Conservation (phyloP, 2,113 vertebrate species). For the Heterotis niloticus region DNA sequence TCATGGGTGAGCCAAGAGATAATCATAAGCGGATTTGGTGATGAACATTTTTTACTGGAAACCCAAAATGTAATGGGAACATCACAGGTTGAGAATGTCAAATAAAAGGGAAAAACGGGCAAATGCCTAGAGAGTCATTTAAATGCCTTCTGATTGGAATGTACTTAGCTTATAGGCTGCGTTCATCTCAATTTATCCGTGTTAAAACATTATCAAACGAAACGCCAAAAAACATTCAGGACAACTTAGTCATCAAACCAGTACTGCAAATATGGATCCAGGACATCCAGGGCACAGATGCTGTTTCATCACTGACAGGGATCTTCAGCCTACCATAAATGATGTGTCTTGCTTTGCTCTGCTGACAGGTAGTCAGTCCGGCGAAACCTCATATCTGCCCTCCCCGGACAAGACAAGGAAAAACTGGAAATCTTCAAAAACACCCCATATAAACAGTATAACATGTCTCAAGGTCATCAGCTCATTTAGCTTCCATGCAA, state of each 20-base stretch:
- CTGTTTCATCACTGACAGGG: neutral
- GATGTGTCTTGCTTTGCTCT: neutral
- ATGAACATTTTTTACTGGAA: neutral
- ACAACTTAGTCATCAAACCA: too few species aligned
- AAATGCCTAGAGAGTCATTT: constrained; percentile 14
- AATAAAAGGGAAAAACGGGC: constrained; percentile 6
- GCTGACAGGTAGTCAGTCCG: neutral
- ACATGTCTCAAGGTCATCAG: neutral
- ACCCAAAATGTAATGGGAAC: constrained; percentile 1
- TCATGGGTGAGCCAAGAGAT: neutral
- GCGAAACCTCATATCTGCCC: neutral
- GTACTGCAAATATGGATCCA: neutral
- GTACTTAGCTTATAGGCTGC: neutral
- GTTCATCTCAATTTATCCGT: neutral
- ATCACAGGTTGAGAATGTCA: neutral
- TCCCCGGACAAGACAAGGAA: too few species aligned
- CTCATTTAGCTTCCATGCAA: neutral
- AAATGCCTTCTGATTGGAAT: neutral
- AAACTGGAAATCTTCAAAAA: too few species aligned
- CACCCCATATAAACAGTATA: too few species aligned
- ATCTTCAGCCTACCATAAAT: neutral
- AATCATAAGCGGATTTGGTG: neutral
- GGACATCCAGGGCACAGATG: neutral
- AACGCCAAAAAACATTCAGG: neutral
- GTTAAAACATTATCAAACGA: neutral